These are phyloP conservation scores for Agonopterix alstromeriana DNA, from an alignment of 2,888 invertebrate genomes.

Conservation along the genomic window DNA sequence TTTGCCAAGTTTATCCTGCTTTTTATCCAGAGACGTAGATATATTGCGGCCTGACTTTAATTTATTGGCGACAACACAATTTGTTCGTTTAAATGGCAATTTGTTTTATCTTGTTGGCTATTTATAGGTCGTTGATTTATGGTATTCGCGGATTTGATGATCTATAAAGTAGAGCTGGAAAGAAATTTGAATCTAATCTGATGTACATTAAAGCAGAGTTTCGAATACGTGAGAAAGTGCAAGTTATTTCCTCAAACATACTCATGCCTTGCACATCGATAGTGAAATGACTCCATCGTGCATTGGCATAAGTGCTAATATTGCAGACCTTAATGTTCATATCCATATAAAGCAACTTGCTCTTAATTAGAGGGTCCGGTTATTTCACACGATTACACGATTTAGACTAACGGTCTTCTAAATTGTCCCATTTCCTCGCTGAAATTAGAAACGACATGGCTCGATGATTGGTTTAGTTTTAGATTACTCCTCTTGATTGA, in stretches of 20 bases:
- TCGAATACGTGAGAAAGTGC: not conserved
- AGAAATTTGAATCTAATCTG: too few species aligned
- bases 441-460: conserved; percentile 12
- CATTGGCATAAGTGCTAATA: too few species aligned
- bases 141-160: too few species aligned
- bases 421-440: conserved; percentile 17
- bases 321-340: too few species aligned
- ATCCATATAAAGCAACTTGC: not conserved
- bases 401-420: conserved; percentile 8
- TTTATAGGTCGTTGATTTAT: too few species aligned
- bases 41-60: not conserved
- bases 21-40: conserved; percentile 5
- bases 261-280: not conserved
- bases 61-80: not conserved
- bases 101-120: too few species aligned
- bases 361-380: not conserved
- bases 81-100: too few species aligned
- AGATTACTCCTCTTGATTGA: not conserved
- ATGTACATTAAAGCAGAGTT: too few species aligned
- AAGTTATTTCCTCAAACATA: not conserved
- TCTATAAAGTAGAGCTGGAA: too few species aligned
- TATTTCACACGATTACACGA: not conserved
- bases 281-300: too few species aligned
- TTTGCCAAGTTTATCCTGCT: conserved; percentile 13
- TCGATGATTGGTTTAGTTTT: conserved; percentile 5